phyloP scores from a whole-genome alignment of 2,113 vertebrate species.

The Triplophysa siluroides region DNA sequence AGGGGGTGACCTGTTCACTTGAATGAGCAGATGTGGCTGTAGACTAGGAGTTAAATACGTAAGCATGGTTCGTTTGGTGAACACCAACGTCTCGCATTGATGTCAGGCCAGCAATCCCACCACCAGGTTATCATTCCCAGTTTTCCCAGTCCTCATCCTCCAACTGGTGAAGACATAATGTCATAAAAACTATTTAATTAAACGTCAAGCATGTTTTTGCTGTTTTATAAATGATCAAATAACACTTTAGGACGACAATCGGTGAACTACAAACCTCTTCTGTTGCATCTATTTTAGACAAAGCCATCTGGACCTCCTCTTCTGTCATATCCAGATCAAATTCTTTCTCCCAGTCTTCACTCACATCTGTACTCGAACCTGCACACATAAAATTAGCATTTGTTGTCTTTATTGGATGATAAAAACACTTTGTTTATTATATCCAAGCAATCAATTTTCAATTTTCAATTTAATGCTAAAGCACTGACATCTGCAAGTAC shows the following conservation, averaged over 20 bases:
- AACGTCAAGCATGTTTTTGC: neutral
- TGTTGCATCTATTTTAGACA: constrained; percentile 86
- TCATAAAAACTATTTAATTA: constrained; percentile 12
- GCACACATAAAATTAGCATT: constrained; percentile 10
- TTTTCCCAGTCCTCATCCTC: constrained; percentile 97
- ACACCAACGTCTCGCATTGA: constrained; percentile 59
- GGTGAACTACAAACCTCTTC: constrained; percentile 78
- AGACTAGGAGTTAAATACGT: constrained; percentile 71
- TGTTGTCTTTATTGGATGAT: neutral
- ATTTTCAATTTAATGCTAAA: too few relatives aligned
- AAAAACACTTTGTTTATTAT: neutral
- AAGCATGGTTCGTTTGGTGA: constrained; percentile 67
- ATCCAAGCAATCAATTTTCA: neutral
- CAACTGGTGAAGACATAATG: constrained; percentile 74
- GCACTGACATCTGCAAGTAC: too few relatives aligned
- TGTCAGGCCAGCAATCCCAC: constrained; percentile 48
- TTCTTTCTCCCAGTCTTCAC: constrained; percentile 99
- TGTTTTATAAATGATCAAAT: too few relatives aligned
- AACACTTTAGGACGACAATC: neutral
- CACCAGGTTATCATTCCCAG: constrained; percentile 83
- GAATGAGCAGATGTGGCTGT: constrained; percentile 68
- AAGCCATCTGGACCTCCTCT: constrained; percentile 92
- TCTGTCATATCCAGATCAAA: constrained; percentile 99
- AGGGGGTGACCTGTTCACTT: constrained; percentile 38
- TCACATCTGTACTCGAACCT: constrained; percentile 97